These are phyloP conservation scores for Phylloscopus trochiloides DNA, from an alignment of 2,113 vertebrate species.

Conservation along the genomic window DNA sequence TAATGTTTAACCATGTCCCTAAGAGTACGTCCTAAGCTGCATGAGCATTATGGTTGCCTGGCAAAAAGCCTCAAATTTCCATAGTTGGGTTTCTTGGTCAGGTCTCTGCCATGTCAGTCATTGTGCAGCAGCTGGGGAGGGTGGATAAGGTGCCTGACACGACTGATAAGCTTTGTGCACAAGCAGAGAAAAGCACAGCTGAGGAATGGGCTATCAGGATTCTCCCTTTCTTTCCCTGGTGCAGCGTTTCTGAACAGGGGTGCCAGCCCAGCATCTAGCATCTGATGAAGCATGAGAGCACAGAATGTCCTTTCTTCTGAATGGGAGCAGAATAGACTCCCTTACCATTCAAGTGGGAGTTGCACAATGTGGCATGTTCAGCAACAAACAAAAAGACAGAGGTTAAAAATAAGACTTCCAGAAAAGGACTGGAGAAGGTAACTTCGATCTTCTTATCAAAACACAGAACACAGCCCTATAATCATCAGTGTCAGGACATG, in stretches of 20 bases:
- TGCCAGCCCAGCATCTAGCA: not conserved
- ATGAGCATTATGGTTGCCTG: not conserved
- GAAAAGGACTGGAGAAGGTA: not conserved
- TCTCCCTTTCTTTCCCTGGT: not conserved
- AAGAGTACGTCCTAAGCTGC: not conserved
- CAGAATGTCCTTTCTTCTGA: not conserved
- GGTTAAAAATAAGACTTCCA: constrained; percentile 10
- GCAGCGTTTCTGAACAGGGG: not conserved
- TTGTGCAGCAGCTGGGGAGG: not conserved
- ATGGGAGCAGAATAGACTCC: not conserved
- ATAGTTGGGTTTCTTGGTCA: not conserved
- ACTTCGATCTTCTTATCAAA: not conserved
- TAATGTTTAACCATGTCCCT: not conserved
- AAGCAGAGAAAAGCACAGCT: not conserved
- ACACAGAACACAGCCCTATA: not conserved
- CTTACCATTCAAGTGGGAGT: not conserved
- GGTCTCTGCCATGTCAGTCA: not conserved
- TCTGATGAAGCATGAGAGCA: not conserved
- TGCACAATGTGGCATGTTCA: not conserved
- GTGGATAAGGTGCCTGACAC: accelerated
- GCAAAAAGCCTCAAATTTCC: not conserved
- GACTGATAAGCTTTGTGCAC: accelerated
- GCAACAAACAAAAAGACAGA: not conserved
- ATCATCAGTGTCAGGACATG: not conserved
- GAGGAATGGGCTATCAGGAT: not conserved